phyloP scores from a whole-genome alignment of 2,113 vertebrate genomes.

The Lamprotornis superbus region DNA sequence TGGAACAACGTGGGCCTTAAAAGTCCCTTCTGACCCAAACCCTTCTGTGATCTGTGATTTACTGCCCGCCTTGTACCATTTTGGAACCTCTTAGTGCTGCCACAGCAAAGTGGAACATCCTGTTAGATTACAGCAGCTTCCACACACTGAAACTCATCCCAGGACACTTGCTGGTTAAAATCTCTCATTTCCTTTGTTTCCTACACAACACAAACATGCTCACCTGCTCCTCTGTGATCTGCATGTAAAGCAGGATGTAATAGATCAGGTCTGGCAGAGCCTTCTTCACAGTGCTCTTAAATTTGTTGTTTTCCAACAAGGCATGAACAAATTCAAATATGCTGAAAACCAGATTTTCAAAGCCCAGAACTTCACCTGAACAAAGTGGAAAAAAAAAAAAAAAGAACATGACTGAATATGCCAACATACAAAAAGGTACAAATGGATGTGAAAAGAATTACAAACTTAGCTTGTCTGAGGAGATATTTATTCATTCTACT shows the following conservation, averaged over 20 bases:
- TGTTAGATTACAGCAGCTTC: neutral
- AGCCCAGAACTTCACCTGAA: slow-evolving; percentile 94
- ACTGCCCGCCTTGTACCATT: neutral
- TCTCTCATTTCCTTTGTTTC: neutral
- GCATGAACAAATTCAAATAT: slow-evolving; percentile 99
- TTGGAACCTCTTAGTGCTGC: neutral
- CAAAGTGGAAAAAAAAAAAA: neutral
- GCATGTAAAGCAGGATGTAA: slow-evolving; percentile 98
- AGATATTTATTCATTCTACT: neutral
- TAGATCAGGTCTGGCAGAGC: slow-evolving; percentile 96
- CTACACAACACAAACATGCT: neutral
- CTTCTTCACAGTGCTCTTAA: slow-evolving; percentile 96
- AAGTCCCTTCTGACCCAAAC: neutral
- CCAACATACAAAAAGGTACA: neutral
- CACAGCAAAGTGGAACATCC: neutral
- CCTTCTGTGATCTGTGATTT: neutral
- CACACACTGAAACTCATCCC: neutral
- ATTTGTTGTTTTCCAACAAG: slow-evolving; percentile 94
- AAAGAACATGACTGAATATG: neutral
- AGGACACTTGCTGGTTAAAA: neutral
- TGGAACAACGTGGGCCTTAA: neutral
- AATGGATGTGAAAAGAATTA: neutral
- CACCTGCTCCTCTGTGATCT: slow-evolving; percentile 96
- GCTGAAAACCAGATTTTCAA: slow-evolving; percentile 98
- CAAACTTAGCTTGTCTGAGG: neutral